These are phyloP conservation scores for Mobula birostris DNA, from an alignment of 2,113 vertebrate genomes.

Conservation along the genomic window DNA sequence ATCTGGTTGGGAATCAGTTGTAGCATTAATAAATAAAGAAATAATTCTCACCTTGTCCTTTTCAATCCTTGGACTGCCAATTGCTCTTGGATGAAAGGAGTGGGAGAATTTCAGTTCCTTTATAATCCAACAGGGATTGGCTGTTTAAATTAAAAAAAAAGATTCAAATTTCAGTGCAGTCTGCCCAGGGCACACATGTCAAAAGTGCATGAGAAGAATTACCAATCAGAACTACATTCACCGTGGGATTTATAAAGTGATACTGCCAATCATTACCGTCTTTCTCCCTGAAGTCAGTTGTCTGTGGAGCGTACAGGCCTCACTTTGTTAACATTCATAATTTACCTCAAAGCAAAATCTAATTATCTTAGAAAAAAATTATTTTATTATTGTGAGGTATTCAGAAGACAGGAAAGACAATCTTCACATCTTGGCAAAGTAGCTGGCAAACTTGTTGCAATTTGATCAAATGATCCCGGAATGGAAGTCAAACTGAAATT, in stretches of 20 bases:
- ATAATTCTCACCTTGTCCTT: constrained; percentile 32
- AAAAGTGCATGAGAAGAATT: constrained; percentile 22
- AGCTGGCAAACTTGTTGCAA: neutral
- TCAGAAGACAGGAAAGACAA: neutral
- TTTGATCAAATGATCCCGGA: neutral
- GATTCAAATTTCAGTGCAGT: constrained; percentile 6
- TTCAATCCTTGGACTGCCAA: constrained; percentile 37
- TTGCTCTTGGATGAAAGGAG: neutral
- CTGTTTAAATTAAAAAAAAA: neutral
- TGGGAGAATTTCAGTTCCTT: neutral
- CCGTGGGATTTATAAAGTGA: neutral
- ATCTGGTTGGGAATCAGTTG: constrained; percentile 38
- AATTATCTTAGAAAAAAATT: neutral
- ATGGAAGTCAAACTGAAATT: neutral
- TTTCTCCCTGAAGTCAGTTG: constrained; percentile 22
- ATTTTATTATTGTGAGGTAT: neutral
- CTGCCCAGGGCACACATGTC: neutral
- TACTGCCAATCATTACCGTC: neutral
- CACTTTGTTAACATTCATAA: constrained; percentile 17
- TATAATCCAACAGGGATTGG: constrained; percentile 15
- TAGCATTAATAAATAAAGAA: constrained; percentile 35
- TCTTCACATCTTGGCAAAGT: neutral
- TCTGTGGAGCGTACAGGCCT: neutral
- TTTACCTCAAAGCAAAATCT: constrained; percentile 10
- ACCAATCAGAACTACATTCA: neutral